phyloP scores from a whole-genome alignment of 2,113 vertebrate species.

The Sylvietta virens region DNA sequence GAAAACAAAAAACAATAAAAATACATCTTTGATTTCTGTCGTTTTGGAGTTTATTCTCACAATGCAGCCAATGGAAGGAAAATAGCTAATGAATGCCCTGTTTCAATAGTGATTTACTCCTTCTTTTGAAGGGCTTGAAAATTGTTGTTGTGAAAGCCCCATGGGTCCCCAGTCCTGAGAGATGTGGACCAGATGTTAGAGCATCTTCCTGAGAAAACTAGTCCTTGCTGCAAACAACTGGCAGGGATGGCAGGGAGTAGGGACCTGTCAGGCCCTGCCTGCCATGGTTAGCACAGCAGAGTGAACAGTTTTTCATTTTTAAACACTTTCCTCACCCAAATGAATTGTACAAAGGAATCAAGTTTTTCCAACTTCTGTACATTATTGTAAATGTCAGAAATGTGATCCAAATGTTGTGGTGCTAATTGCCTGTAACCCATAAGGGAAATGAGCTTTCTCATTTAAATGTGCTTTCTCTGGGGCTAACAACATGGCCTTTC shows the following conservation, averaged over 20 bases:
- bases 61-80: background rate
- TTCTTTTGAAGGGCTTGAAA: background rate
- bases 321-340: background rate
- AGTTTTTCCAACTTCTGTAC: background rate
- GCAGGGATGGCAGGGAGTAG: background rate
- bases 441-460: slow-evolving; percentile 33
- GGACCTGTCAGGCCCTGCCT: background rate
- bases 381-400: background rate
- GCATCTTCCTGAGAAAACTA: background rate
- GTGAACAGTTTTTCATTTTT: background rate
- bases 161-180: background rate
- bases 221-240: background rate
- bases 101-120: slow-evolving; percentile 17
- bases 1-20: slow-evolving; percentile 2
- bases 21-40: background rate
- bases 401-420: background rate
- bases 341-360: background rate
- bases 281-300: rapidly evolving
- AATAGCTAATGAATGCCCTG: background rate
- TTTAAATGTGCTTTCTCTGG: slow-evolving; percentile 3
- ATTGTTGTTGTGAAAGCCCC: background rate
- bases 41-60: background rate
- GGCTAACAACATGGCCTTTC: background rate
- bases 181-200: slow-evolving; percentile 6
- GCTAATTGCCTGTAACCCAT: slow-evolving; percentile 22